phyloP scores from a whole-genome alignment of 2,888 invertebrate genomes.

The Rhyacophila evoluta region DNA sequence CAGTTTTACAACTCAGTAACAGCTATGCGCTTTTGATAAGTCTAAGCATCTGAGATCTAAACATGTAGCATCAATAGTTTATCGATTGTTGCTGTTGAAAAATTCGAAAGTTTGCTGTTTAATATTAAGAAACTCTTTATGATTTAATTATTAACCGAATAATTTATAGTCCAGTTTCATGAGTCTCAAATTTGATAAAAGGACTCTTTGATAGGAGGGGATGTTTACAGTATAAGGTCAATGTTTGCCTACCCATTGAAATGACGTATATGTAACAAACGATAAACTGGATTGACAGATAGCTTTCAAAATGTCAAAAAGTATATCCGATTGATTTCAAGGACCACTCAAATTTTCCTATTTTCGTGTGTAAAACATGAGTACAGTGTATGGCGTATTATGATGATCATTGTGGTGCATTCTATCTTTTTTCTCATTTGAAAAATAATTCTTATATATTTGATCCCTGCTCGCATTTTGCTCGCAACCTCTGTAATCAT shows the following conservation, averaged over 20 bases:
- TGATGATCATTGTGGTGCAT: slow-evolving; percentile 56
- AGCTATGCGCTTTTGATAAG: too few species aligned
- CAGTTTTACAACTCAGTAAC: too few species aligned
- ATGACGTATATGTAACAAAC: neutral
- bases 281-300: neutral
- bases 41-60: too few species aligned
- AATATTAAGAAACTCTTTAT: too few species aligned
- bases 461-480: slow-evolving; percentile 63
- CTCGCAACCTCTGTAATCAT: slow-evolving; percentile 57
- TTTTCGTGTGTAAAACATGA: slow-evolving; percentile 58
- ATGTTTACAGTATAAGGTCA: neutral
- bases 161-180: too few species aligned
- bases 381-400: slow-evolving; percentile 56
- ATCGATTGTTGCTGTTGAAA: too few species aligned
- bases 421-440: slow-evolving; percentile 55
- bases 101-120: too few species aligned
- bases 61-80: too few species aligned
- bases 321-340: slow-evolving; percentile 64
- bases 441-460: slow-evolving; percentile 57
- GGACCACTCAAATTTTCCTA: slow-evolving; percentile 85
- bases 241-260: neutral
- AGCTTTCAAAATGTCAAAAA: neutral
- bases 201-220: neutral
- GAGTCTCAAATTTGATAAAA: too few species aligned
- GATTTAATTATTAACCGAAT: too few species aligned